Base-by-base conservation (phyloP, 2,113 vertebrate genomes). In the Prunella fulvescens region DNA sequence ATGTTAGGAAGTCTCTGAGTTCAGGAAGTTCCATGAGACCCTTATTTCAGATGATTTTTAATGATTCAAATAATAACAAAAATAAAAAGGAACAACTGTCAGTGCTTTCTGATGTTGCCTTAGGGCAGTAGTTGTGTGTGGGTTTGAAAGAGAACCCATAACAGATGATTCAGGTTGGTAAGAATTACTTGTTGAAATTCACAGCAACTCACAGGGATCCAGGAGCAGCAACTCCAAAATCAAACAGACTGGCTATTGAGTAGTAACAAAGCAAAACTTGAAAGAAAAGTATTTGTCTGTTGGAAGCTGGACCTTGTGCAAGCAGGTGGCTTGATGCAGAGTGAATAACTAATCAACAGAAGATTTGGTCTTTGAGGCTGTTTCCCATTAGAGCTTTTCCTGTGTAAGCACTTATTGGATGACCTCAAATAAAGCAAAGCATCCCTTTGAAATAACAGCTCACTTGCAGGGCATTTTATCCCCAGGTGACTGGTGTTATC, bases 371-470 rank as follows among this genome's bases (percentile, higher is more conserved):
- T 91, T 88, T 88, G 81, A 81, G 39, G 24, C 28, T 81, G 51
- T 47, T 92, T 88, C 35, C 50, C 53, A 48, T 72, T 67, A 83
- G 64, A 80, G 33, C 19, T 92, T 90, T 80, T 57, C 65, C 65
- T 90, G 66, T 58, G 48, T 88, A 86, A 94, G 92, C 74, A 88
- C 28, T 95, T 93, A n/a, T 3, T 74, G 64, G 44, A 35, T 91
- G 84, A 83, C 78, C 88, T 82, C 70, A 90, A 91, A 93, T 61
- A 86, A 60, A 96, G 50, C 62, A 89, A 62, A 77, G 33, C 47
- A 85, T 83, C 72, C 29, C 64, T 91, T 74, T 93, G 88, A 93
- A 93, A 87, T 76, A 82, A 37, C 26, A 56, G n/a, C 79, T 89
- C 72, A 37, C 76, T 91, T 62, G 50, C 60, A 60, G 84, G 73